phyloP scores from a whole-genome alignment of 1,140 invertebrate species.

The Trichogramma pretiosum region DNA sequence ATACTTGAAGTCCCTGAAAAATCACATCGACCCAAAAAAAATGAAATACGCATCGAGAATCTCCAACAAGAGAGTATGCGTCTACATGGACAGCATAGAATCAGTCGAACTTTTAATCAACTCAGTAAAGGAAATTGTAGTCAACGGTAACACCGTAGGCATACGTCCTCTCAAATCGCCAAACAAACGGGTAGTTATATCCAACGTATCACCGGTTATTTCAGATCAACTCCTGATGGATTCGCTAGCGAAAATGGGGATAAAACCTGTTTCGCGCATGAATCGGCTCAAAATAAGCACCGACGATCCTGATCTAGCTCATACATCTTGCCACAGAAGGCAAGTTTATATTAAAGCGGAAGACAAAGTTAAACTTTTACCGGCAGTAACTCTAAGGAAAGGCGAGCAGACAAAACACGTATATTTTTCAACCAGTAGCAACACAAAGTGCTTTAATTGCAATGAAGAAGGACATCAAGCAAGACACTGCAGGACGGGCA shows the following conservation, averaged over 20 bases:
- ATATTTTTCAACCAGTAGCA: not conserved
- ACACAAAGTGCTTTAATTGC: not conserved
- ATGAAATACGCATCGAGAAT: not conserved
- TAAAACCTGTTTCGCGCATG: not conserved
- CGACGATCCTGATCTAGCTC: not conserved
- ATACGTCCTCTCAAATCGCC: not conserved
- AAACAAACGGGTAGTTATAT: slow-evolving; percentile 6
- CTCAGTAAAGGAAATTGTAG: not conserved
- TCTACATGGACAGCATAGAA: not conserved
- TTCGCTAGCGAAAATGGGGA: not conserved
- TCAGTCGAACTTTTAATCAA: not conserved
- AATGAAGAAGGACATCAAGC: not conserved
- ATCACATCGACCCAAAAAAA: not conserved
- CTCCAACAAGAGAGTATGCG: not conserved
- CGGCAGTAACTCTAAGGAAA: not conserved
- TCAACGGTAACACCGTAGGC: not conserved
- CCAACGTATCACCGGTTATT: slow-evolving; percentile 4
- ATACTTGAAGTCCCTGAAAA: not conserved
- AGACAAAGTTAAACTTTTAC: not conserved
- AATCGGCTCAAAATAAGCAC: not conserved
- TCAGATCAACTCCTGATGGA: no score
- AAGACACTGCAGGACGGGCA: not conserved
- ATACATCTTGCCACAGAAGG: slow-evolving; percentile 3
- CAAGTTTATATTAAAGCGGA: not conserved
- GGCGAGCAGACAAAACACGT: not conserved